Percentiles rank a stretch among this genome's conserved stretches.
Evolutionary conservation across 2,888 invertebrate genomes (phyloP).

Genomic region (Caenorhabditis parvicauda): DNA sequence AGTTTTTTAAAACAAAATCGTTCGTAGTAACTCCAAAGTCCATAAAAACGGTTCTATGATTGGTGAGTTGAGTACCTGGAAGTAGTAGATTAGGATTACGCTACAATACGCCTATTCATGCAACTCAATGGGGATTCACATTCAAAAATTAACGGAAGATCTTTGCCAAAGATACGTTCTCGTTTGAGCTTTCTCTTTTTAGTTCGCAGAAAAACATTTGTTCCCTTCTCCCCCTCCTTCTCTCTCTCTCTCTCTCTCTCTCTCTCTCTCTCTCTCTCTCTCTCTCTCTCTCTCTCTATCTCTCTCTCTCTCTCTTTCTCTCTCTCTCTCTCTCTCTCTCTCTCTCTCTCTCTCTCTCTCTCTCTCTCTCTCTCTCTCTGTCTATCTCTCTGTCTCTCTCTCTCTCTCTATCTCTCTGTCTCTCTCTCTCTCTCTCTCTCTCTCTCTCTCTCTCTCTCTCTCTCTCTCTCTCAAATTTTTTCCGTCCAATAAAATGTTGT

Average conservation of each 20-base stretch:
- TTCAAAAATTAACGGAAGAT: too few relatives aligned
- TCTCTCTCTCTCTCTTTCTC: constrained; percentile 1
- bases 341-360: not conserved
- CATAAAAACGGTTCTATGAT: too few relatives aligned
- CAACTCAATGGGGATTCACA: too few relatives aligned
- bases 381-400: not conserved
- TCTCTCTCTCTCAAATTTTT: not conserved
- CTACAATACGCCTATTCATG: too few relatives aligned
- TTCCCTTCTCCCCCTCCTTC: too few relatives aligned
- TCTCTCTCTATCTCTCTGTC: not conserved
- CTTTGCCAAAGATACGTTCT: too few relatives aligned
- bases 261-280: not conserved
- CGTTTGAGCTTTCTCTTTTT: too few relatives aligned
- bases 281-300: not conserved
- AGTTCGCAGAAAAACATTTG: too few relatives aligned
- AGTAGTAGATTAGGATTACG: too few relatives aligned
- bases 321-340: not conserved
- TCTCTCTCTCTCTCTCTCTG: not conserved
- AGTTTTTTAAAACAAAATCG: too few relatives aligned
- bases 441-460: not conserved
- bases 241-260: constrained; percentile 2
- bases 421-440: constrained; percentile 2
- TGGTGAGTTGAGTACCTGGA: too few relatives aligned
- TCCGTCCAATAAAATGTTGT: not conserved
- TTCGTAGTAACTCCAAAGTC: too few relatives aligned